Conservation (phyloP, 2,888 invertebrate genomes). For the Eupithecia centaureata region DNA sequence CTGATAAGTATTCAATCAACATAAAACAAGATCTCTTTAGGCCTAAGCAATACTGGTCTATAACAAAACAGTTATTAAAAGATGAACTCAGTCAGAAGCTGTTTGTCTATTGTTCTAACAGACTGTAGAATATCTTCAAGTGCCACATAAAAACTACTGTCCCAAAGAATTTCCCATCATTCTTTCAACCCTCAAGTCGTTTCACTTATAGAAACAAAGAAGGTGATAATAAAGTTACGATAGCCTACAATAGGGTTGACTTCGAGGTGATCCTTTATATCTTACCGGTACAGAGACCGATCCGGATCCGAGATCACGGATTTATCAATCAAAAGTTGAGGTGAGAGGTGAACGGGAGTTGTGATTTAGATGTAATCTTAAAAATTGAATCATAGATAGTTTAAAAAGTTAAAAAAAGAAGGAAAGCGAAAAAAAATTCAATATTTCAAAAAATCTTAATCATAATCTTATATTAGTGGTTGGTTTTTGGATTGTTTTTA, state of each 20-base stretch:
- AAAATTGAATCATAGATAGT: not conserved
- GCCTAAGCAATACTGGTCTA: not conserved
- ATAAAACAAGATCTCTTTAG: not conserved
- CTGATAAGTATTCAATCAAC: too few species aligned
- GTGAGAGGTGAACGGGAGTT: not conserved
- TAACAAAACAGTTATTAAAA: constrained; percentile 3
- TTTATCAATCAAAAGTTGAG: not conserved
- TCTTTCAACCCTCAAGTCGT: constrained; percentile 39
- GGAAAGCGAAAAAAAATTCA: too few species aligned
- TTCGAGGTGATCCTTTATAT: constrained; percentile 29
- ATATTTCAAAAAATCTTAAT: too few species aligned
- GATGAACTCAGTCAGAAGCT: constrained; percentile 5
- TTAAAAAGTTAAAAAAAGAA: too few species aligned
- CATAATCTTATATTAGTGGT: too few species aligned
- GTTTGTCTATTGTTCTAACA: constrained; percentile 7
- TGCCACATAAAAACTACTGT: constrained; percentile 30
- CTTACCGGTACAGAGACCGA: constrained; percentile 34
- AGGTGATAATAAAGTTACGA: constrained; percentile 71
- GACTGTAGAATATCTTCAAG: constrained; percentile 11
- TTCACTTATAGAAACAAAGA: constrained; percentile 60
- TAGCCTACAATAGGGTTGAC: constrained; percentile 34
- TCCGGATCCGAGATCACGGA: not conserved
- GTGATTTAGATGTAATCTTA: not conserved
- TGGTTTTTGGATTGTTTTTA: too few species aligned
- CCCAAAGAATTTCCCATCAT: constrained; percentile 38